Conservation (phyloP, 2,113 vertebrate genomes). For the Crotophaga sulcirostris region DNA sequence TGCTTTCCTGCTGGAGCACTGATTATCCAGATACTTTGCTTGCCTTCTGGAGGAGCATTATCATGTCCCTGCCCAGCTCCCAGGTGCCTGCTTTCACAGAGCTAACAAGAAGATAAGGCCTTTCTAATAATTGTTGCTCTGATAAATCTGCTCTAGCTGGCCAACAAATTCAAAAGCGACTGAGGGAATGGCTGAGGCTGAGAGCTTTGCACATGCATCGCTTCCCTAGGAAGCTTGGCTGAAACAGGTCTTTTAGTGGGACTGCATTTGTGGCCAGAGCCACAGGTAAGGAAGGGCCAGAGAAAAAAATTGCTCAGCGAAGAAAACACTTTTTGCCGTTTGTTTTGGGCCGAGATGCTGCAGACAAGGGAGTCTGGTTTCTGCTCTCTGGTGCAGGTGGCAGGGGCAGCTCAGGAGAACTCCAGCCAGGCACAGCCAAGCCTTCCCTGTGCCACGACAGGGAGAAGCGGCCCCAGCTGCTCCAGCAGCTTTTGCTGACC, state of each 20-base stretch:
- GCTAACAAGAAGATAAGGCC: neutral
- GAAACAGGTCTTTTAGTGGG: accelerated
- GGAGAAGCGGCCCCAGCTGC: neutral
- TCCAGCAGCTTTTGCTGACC: too few species aligned
- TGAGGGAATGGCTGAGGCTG: neutral
- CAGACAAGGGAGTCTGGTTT: neutral
- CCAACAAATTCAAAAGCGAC: neutral
- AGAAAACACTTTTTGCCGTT: neutral
- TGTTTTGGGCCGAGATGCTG: neutral
- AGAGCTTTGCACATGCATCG: accelerated
- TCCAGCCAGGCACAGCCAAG: neutral
- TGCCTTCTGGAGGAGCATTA: neutral
- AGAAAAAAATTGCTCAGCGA: neutral
- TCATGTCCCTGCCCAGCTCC: neutral
- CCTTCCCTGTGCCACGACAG: neutral
- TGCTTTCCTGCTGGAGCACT: neutral
- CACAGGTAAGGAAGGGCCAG: neutral
- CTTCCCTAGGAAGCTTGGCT: neutral
- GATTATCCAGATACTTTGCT: neutral
- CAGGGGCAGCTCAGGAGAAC: neutral
- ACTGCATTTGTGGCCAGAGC: neutral
- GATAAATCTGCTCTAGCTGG: neutral
- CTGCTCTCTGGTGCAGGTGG: neutral
- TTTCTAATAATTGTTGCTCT: neutral
- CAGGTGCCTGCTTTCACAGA: neutral